A percentile compares a stretch with the other conserved stretches of the same genome.
These are phyloP conservation scores for Disparrhopalites patrizii DNA, from an alignment of 2,888 invertebrate genomes.

Conservation along the genomic window DNA sequence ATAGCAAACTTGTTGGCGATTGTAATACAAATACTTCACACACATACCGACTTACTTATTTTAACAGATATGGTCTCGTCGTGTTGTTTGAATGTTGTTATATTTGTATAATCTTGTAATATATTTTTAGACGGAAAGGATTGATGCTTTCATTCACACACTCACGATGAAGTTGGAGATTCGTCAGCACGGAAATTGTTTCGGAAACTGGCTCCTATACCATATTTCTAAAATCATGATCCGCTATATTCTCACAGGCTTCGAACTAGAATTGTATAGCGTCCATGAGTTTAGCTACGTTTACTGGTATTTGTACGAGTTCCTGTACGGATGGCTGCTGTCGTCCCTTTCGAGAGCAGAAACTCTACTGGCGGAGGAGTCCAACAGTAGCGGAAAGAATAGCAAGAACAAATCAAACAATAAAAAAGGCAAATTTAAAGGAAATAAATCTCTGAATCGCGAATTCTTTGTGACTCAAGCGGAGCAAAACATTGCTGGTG, in stretches of 20 bases:
- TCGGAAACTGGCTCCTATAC: constrained; percentile 92
- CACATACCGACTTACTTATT: too few species aligned
- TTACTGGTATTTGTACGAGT: constrained; percentile 83
- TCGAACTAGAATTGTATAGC: constrained; percentile 92
- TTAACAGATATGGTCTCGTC: background rate
- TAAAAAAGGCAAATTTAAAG: constrained; percentile 64
- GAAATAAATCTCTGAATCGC: constrained; percentile 67
- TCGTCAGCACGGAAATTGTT: constrained; percentile 73
- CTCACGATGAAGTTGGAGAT: constrained; percentile 66
- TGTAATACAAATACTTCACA: too few species aligned
- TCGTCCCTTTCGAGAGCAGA: constrained; percentile 88
- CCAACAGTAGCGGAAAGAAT: constrained; percentile 35
- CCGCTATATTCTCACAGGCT: constrained; percentile 86
- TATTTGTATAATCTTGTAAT: constrained; percentile 22
- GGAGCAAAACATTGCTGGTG: constrained; percentile 89
- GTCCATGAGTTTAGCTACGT: constrained; percentile 80
- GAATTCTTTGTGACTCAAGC: constrained; percentile 88
- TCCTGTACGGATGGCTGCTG: constrained; percentile 87
- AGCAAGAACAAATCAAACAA: constrained; percentile 52
- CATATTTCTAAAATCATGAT: constrained; percentile 90
- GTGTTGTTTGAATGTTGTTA: background rate
- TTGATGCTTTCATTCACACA: constrained; percentile 76
- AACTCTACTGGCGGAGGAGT: constrained; percentile 65
- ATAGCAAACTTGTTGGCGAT: too few species aligned
- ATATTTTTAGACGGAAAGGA: constrained; percentile 71